Percentiles rank a stretch among this genome's conserved stretches.
phyloP scores from a whole-genome alignment of 2,797 vertebrate species.

The Clarias platycephalus region DNA sequence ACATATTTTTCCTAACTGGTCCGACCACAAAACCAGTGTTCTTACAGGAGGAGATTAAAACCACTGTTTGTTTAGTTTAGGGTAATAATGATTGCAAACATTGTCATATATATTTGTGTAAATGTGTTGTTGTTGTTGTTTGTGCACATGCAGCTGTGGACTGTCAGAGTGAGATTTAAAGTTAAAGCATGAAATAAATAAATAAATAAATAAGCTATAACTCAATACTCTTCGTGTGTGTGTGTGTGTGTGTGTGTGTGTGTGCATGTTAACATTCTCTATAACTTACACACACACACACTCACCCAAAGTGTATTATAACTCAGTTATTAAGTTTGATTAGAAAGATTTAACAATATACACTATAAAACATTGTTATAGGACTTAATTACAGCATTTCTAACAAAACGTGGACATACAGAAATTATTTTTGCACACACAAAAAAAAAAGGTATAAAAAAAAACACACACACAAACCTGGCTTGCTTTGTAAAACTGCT shows the following conservation, averaged over 20 bases:
- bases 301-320: neutral
- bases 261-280: too few species aligned
- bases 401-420: neutral
- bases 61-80: too few species aligned
- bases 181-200: neutral
- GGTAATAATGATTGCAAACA: neutral
- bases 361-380: neutral
- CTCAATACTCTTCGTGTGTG: too few species aligned
- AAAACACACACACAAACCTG: constrained; percentile 78
- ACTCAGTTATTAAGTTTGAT: neutral
- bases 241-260: too few species aligned
- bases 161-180: neutral
- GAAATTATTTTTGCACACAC: neutral
- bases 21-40: neutral
- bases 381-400: neutral
- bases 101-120: neutral
- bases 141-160: neutral
- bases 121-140: neutral
- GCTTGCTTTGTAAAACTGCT: constrained; percentile 98
- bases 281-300: neutral
- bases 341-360: neutral
- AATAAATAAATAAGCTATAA: neutral
- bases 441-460: neutral
- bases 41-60: too few species aligned
- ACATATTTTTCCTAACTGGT: constrained; percentile 28